These are phyloP conservation scores for Oceanodroma leucorhoa DNA, from an alignment of 2,797 vertebrate species.

Conservation along the genomic window DNA sequence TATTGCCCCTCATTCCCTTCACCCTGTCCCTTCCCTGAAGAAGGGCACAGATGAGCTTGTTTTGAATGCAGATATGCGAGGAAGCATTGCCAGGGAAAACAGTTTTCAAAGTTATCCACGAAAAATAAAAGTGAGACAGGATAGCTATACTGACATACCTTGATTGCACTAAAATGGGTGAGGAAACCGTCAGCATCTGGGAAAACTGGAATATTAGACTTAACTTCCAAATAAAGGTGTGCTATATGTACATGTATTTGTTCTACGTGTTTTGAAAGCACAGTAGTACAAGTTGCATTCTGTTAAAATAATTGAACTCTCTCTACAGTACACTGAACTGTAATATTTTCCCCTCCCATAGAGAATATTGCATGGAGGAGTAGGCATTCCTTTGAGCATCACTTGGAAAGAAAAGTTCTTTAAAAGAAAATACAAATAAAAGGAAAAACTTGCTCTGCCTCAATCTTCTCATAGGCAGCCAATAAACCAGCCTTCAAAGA, in stretches of 20 bases:
- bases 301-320: background rate
- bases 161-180: background rate
- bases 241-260: background rate
- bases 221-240: background rate
- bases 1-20: background rate
- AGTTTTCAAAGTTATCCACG: background rate
- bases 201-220: background rate
- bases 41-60: background rate
- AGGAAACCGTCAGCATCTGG: background rate
- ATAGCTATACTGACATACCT: background rate
- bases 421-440: background rate
- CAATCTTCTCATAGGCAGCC: background rate
- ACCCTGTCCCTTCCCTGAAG: background rate
- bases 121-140: background rate
- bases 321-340: background rate
- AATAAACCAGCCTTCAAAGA: constrained; percentile 20
- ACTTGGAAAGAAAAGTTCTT: background rate
- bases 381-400: background rate
- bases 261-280: background rate
- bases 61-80: background rate
- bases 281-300: background rate
- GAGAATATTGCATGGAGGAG: background rate
- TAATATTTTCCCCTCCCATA: background rate
- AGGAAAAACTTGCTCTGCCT: background rate
- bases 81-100: background rate